Evolutionary conservation across 1,140 invertebrate species (phyloP).

Genomic region (Batillaria attramentaria): DNA sequence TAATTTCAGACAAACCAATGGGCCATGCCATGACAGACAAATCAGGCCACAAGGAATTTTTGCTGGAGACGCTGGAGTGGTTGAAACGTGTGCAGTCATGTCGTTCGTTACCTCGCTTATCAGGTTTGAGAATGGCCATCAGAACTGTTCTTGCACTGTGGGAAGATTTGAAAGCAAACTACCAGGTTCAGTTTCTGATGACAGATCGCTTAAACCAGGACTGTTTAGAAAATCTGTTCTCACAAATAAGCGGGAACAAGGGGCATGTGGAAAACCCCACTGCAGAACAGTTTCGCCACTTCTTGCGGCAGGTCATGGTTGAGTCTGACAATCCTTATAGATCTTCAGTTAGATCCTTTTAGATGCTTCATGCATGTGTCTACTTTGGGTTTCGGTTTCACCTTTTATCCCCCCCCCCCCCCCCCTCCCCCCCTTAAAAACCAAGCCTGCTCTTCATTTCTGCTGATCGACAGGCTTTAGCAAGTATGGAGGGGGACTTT

Average conservation of each 20-base stretch:
- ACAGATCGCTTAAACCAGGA: constrained; percentile 14
- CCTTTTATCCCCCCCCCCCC: too few relatives aligned
- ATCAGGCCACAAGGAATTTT: not conserved
- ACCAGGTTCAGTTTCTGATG: not conserved
- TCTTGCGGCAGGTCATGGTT: constrained; percentile 6
- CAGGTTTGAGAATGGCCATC: not conserved
- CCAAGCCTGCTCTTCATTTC: too few relatives aligned
- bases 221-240: constrained; percentile 18
- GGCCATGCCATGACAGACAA: not conserved
- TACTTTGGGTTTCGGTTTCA: too few relatives aligned
- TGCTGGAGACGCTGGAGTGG: not conserved
- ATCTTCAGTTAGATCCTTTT: too few relatives aligned
- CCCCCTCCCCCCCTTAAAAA: too few relatives aligned
- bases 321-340: too few relatives aligned
- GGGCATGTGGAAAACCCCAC: not conserved
- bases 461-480: too few relatives aligned
- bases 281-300: not conserved
- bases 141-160: not conserved
- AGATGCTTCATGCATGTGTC: too few relatives aligned
- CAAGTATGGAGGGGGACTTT: too few relatives aligned
- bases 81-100: not conserved
- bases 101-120: not conserved
- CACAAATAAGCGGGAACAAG: not conserved
- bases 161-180: not conserved
- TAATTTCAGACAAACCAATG: not conserved